A percentile compares a stretch with the other conserved stretches of the same genome.
phyloP scores from a whole-genome alignment of 2,797 vertebrate species.

The Myotis planiceps region DNA sequence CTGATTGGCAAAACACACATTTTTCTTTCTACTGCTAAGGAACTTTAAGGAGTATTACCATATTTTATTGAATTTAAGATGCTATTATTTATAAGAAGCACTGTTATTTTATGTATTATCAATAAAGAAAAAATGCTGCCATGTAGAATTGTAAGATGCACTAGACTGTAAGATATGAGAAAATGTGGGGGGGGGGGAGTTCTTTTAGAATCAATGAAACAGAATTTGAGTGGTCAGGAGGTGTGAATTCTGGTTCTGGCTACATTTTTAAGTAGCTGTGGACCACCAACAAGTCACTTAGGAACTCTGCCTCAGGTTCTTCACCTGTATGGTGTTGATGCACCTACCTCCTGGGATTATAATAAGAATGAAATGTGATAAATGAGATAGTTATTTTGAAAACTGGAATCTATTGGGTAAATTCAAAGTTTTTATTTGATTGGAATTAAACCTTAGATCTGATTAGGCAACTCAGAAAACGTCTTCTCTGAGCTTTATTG shows the following conservation, averaged over 20 bases:
- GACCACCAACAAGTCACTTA: neutral
- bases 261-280: conserved; percentile 19
- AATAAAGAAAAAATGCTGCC: neutral
- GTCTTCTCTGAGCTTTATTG: conserved; percentile 46
- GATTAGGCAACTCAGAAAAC: neutral
- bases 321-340: neutral
- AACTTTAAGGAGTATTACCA: conserved; percentile 3
- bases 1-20: neutral
- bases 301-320: neutral
- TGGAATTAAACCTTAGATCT: conserved; percentile 6
- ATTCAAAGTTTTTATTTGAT: conserved; percentile 47
- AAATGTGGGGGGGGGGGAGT: neutral
- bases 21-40: conserved; percentile 24
- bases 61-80: conserved; percentile 47
- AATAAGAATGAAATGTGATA: neutral
- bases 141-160: conserved; percentile 39
- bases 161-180: neutral
- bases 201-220: neutral
- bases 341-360: neutral
- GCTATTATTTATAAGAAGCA: conserved; percentile 1
- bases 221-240: neutral
- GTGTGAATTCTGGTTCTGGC: conserved; percentile 18
- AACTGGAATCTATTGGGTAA: conserved; percentile 38
- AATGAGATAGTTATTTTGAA: conserved; percentile 39
- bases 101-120: conserved; percentile 12